Base-by-base conservation (phyloP, 2,797 vertebrate genomes). In the Siniperca obscura region DNA sequence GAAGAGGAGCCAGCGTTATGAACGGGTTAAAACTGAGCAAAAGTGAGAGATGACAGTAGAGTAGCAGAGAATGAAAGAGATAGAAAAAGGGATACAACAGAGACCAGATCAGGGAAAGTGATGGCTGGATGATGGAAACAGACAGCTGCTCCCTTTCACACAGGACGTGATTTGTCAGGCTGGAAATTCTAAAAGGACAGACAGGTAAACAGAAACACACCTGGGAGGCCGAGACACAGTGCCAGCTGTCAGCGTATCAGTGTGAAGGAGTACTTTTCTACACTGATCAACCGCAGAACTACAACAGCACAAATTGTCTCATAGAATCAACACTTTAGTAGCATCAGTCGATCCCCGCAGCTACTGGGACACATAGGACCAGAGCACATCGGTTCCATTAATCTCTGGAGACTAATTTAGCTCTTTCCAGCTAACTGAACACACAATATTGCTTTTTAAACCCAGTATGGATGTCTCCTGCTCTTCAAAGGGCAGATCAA, bases 1-100 rank as follows among this genome's bases (percentile, higher is more conserved):
- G 96, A 97, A 64, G 96, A 96, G 46, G 95, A 95, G 77, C 95
- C 94, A 1, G 94, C 91, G 30, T 89, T 95, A 85, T 96, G 94
- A 95, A 76, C 19, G 22, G 16, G 59, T 70, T 42, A 36, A 46
- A 73, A 30, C 22, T 2, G 64, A 71, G 53, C 56, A n/a, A 75
- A 22, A 56, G 53, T 36, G 50, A 65, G 36, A 55, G 56, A 72
- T 12, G 30, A 55, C 19, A 34, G 40, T 7, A 69, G 62, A 83
- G 89, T 25, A 76, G 87, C 67, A 77, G 53, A 56, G 55, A 68
- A 64, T 22, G 30, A 61, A 46, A 48, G 11, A 74, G 55, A 59
- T 38, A 16, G 22, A 62, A 72, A 22, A 22, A 11, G 1, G 10
- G 6, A 25, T 5, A 8, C 30, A 50, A 25, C 12, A 2, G 65